Evolutionary conservation across 2,113 vertebrate genomes (phyloP), one percentile per base, ranked within the genome.

Genomic region (Odocoileus virginianus): DNA sequence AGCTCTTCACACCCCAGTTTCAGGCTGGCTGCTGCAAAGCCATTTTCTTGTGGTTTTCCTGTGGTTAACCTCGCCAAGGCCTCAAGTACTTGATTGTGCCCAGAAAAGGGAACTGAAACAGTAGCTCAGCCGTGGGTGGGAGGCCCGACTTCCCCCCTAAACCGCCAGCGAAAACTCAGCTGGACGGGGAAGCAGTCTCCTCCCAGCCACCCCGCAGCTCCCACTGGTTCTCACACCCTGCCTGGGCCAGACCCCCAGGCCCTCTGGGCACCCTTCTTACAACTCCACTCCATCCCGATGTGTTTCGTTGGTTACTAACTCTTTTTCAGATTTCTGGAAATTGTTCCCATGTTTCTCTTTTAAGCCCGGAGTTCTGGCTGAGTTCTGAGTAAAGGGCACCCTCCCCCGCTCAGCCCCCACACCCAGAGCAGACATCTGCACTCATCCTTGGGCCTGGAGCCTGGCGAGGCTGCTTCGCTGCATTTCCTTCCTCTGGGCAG

Each of bases 1-100:
- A 84, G 90, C 45, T 82, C 86, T 94, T 96, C 88, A 95, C 74
- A 90, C 95, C 40, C 97, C 10, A 3, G 54, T 78, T 97, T 89
- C 23, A 57, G 67, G 84, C 97, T 87, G 10, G 50, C 97, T 97
- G 97, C 19, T 79, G 96, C 43, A 4, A 87, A 95, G 28, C n/a
- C 95, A 97, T 98, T 97, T 96, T 96, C 87, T 25, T 98, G 89
- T 93, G 91, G 64, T 98, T 98, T 98, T 98, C 98, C 91, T 98
- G 93, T 97, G 96, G 76, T 94, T 98, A 98, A 95, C 89, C 97
- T 98, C 95, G 13, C 81, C 97, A 95, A 97, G 16, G 86, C 95
- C 74, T 94, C 97, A 33, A 92, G 84, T 98, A 91, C 57, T 95
- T 95, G 52, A 87, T 47, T 91, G 92, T 94, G 96, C 97, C 95